Evolutionary conservation across 1,140 invertebrate genomes (phyloP), one percentile per base, ranked within the genome.

Genomic region (Batillaria attramentaria): DNA sequence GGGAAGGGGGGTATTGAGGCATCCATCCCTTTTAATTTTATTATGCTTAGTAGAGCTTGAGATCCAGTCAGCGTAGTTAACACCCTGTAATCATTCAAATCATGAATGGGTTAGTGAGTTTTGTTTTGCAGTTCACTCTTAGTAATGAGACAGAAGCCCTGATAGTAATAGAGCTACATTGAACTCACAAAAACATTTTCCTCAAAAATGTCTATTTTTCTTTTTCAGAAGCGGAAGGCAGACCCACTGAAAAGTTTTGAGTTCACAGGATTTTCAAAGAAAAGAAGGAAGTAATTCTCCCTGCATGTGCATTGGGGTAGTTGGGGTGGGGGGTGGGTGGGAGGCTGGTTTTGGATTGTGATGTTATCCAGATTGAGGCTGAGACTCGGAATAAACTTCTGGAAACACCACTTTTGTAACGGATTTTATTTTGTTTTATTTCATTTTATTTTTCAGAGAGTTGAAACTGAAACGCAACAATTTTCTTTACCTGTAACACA

Each of bases 161-260:
- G 4, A 1, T 31, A 18, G 20, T 41, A 72, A n/a, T 42, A 28
- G 1, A 13, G 37, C 50, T 66, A 13, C 13, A 77, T 10, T 28
- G 31, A 41, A 42, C 20, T 37, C 57, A 33, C n/a, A 46, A 37
- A 57, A 2, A 68, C 4, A 20, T 35, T 31, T 41, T 70, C 41
- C 31, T 77, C 13, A 73, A 20, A 65, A 62, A 35, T 20, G 28
- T 46, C 78, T 80, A 77, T 66, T 57, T 77, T 81, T 77, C 72
- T 50, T 57, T 85, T 87, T 42, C 86, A 91, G 90, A 91, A 88
- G 83, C 79, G 84, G 69, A 88, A 90, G 83, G 85, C 86, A 24
- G 89, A 91, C 85, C 90, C 90, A 5, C 78, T 91, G 79, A 90
- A 87, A 78, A 90, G 89, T 82, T 88, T 91, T 82, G 83, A 90